These are phyloP conservation scores for Terrapene triunguis DNA, from an alignment of 2,113 vertebrate genomes.

Conservation along the genomic window DNA sequence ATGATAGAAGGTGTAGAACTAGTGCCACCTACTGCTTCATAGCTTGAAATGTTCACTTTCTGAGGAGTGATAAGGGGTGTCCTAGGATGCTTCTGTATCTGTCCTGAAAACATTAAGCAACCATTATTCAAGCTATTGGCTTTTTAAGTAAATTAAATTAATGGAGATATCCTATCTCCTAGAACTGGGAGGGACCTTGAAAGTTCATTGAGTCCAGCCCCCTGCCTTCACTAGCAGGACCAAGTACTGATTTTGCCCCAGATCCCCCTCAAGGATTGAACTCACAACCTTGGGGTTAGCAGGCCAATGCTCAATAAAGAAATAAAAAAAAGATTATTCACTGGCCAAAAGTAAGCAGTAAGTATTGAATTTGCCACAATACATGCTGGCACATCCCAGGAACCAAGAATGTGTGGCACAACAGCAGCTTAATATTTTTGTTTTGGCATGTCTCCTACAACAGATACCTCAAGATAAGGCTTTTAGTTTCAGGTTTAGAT, in stretches of 20 bases:
- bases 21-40: not conserved
- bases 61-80: not conserved
- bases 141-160: not conserved
- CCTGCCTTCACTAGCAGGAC: too few species aligned
- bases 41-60: constrained; percentile 52
- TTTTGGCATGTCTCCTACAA: not conserved
- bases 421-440: not conserved
- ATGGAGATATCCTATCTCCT: too few species aligned
- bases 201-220: too few species aligned
- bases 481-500: not conserved
- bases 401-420: not conserved
- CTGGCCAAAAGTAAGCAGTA: not conserved
- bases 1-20: not conserved
- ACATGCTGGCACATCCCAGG: not conserved
- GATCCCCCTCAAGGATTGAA: too few species aligned
- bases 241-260: too few species aligned
- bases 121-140: not conserved
- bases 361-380: not conserved
- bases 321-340: not conserved
- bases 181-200: too few species aligned
- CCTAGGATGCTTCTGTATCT: constrained; percentile 65
- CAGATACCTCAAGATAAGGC: not conserved
- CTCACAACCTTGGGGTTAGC: too few species aligned
- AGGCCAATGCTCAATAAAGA: not conserved
- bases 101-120: constrained; percentile 61